Percentiles rank a stretch among this genome's conserved stretches.
Conservation (phyloP, 1,140 invertebrate genomes). For the Lepidurus arcticus region DNA sequence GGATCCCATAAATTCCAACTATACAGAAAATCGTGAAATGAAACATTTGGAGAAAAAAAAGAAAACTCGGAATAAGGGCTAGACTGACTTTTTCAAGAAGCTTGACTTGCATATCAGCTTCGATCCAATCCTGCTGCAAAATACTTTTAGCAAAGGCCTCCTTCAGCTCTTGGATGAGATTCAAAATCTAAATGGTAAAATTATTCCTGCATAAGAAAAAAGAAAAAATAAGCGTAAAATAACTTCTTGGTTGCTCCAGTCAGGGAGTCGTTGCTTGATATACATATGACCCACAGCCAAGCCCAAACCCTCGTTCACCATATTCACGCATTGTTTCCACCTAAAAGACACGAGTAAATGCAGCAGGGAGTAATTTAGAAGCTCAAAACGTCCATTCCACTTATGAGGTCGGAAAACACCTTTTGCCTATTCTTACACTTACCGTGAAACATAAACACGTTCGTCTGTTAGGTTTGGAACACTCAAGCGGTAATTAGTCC, state of each 20-base stretch:
- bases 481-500: constrained; percentile 44
- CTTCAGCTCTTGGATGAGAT: constrained; percentile 53
- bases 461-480: constrained; percentile 44
- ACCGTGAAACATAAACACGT: constrained; percentile 42
- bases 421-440: constrained; percentile 39
- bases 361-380: background rate
- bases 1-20: constrained; percentile 47
- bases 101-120: constrained; percentile 48
- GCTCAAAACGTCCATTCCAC: constrained; percentile 34
- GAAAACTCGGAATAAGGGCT: background rate
- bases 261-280: constrained; percentile 49
- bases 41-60: background rate
- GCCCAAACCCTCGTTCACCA: constrained; percentile 54
- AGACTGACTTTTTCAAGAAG: constrained; percentile 51
- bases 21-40: constrained; percentile 30
- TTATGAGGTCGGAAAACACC: constrained; percentile 33
- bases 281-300: constrained; percentile 53
- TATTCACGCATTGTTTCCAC: constrained; percentile 54
- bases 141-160: constrained; percentile 51
- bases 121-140: constrained; percentile 51
- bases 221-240: constrained; percentile 28
- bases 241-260: constrained; percentile 48
- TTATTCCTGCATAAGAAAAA: constrained; percentile 32
- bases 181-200: constrained; percentile 44
- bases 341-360: constrained; percentile 39